phyloP scores from a whole-genome alignment of 37 sponge, comb jelly and placozoan species.

The Halichondria panicea region DNA sequence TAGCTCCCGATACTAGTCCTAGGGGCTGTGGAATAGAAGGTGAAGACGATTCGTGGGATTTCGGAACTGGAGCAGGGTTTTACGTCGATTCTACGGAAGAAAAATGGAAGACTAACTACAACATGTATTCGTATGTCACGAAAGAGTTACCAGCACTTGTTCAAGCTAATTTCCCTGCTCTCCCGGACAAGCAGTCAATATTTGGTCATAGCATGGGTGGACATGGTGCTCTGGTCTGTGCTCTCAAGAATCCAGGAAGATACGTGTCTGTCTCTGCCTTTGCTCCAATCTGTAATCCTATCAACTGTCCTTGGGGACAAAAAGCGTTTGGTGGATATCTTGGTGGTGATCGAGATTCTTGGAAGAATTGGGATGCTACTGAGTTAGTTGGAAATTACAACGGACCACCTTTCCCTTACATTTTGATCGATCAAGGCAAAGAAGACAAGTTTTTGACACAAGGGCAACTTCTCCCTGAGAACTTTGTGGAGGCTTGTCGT shows the following conservation, averaged over 20 bases:
- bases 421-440: conserved; percentile 92
- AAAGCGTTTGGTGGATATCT: conserved; percentile 95
- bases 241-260: conserved; percentile 90
- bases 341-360: conserved; percentile 67
- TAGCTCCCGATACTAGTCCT: conserved; percentile 96
- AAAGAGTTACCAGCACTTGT: conserved; percentile 88
- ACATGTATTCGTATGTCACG: conserved; percentile 96
- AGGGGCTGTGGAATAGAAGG: conserved; percentile 95
- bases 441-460: conserved; percentile 63
- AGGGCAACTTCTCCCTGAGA: conserved; percentile 80
- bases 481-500: conserved; percentile 75
- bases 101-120: conserved; percentile 97
- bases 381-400: conserved; percentile 78
- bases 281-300: conserved; percentile 95
- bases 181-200: conserved; percentile 71
- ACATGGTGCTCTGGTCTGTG: conserved; percentile 94
- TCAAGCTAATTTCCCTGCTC: conserved; percentile 72
- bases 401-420: conserved; percentile 72
- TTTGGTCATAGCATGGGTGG: conserved; percentile 99
- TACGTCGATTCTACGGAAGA: conserved; percentile 95
- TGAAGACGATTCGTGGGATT: conserved; percentile 93
- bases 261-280: conserved; percentile 91
- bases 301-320: conserved; percentile 90
- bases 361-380: conserved; percentile 93
- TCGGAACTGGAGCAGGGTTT: conserved; percentile 97